phyloP scores from a whole-genome alignment of 1,140 invertebrate genomes.

The Paracyclopina nana region DNA sequence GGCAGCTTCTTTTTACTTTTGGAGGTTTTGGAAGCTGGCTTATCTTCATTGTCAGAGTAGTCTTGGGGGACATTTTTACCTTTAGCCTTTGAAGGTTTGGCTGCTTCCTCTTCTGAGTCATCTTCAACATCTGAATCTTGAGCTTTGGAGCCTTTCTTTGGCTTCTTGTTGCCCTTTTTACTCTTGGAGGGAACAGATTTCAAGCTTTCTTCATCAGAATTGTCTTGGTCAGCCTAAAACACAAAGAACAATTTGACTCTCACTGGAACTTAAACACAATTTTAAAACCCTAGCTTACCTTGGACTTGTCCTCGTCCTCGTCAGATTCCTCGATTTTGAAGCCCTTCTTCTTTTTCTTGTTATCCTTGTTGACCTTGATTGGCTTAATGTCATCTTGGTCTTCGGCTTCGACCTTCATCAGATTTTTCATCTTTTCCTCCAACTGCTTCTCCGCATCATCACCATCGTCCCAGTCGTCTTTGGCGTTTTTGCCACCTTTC shows the following conservation, averaged over 20 bases:
- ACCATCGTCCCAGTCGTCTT: constrained; percentile 15
- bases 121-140: constrained; percentile 16
- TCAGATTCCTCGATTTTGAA: constrained; percentile 3
- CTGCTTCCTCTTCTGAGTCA: constrained; percentile 17
- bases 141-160: constrained; percentile 16
- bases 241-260: background rate
- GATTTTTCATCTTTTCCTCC: constrained; percentile 17
- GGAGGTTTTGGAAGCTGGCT: constrained; percentile 14
- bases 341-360: constrained; percentile 17
- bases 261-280: background rate
- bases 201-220: background rate
- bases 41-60: constrained; percentile 15
- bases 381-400: constrained; percentile 8
- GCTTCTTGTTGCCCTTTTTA: constrained; percentile 14
- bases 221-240: background rate
- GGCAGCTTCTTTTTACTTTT: constrained; percentile 17
- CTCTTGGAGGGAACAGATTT: constrained; percentile 8
- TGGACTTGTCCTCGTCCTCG: constrained; percentile 18
- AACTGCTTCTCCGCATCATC: constrained; percentile 8
- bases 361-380: constrained; percentile 11
- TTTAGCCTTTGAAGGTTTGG: constrained; percentile 6
- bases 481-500: constrained; percentile 21
- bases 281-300: background rate
- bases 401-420: constrained; percentile 7
- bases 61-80: constrained; percentile 6